Conservation (phyloP, 2,888 invertebrate species). For the Hirtodrosophila cameraria region DNA sequence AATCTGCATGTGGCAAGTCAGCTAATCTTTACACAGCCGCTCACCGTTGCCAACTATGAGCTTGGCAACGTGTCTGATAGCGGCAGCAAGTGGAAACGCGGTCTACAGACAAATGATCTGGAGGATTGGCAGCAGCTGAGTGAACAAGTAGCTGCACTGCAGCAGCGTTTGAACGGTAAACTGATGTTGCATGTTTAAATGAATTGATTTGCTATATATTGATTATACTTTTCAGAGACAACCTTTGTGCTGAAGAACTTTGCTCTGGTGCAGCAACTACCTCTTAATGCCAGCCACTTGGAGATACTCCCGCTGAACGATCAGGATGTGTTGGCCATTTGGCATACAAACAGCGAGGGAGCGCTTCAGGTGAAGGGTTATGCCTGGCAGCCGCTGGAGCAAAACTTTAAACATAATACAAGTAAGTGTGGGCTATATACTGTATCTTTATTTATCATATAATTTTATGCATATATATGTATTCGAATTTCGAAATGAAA, state of each 20-base stretch:
- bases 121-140: slow-evolving; percentile 41
- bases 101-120: slow-evolving; percentile 3
- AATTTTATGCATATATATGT: slow-evolving; percentile 32
- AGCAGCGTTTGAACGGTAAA: slow-evolving; percentile 52
- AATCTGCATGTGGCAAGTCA: slow-evolving; percentile 73
- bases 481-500: slow-evolving; percentile 26
- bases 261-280: slow-evolving; percentile 70
- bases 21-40: slow-evolving; percentile 71
- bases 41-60: slow-evolving; percentile 68
- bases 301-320: slow-evolving; percentile 39
- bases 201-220: not conserved
- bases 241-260: slow-evolving; percentile 71
- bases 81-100: slow-evolving; percentile 44
- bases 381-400: slow-evolving; percentile 63
- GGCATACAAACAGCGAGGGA: slow-evolving; percentile 34
- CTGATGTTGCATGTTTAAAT: not conserved
- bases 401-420: slow-evolving; percentile 62
- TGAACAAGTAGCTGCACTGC: slow-evolving; percentile 51
- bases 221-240: slow-evolving; percentile 33
- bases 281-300: slow-evolving; percentile 52
- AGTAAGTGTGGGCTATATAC: slow-evolving; percentile 71
- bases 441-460: slow-evolving; percentile 60
- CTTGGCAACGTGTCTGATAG: slow-evolving; percentile 22
- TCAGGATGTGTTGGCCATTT: slow-evolving; percentile 64
- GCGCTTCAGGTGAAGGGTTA: slow-evolving; percentile 46